Conservation (phyloP, 2,888 invertebrate species). For the Galeruca laticollis region DNA sequence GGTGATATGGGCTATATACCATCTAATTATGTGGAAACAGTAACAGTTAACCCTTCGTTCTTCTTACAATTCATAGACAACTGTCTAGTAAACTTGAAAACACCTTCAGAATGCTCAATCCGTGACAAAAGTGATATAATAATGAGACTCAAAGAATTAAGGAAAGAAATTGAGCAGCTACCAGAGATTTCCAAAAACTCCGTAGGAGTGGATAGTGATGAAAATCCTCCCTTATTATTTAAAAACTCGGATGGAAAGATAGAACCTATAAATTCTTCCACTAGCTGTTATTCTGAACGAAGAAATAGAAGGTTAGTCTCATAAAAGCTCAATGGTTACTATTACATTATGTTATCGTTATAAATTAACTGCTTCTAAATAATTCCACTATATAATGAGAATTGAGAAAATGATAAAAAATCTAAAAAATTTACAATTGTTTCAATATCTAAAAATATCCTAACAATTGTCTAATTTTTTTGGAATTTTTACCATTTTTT, state of each 20-base stretch:
- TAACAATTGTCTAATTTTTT: no score
- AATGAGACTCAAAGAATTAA: slow-evolving; percentile 73
- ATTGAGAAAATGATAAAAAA: no score
- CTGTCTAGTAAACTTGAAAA: slow-evolving; percentile 70
- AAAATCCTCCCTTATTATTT: slow-evolving; percentile 57
- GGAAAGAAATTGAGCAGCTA: slow-evolving; percentile 70
- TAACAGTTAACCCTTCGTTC: slow-evolving; percentile 81
- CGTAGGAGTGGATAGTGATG: slow-evolving; percentile 56
- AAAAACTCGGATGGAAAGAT: slow-evolving; percentile 61
- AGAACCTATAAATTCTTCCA: slow-evolving; percentile 53
- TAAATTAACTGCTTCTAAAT: no score
- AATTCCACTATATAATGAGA: no score
- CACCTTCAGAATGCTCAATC: slow-evolving; percentile 53
- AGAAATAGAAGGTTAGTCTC: slow-evolving; percentile 9
- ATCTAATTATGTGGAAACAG: slow-evolving; percentile 85
- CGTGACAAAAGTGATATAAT: slow-evolving; percentile 75
- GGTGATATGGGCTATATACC: slow-evolving; percentile 89
- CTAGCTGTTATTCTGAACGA: slow-evolving; percentile 50
- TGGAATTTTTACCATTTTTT: no score
- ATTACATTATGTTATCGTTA: not conserved
- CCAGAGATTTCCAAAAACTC: slow-evolving; percentile 58
- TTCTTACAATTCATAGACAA: slow-evolving; percentile 79
- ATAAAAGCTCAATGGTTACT: not conserved
- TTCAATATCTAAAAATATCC: no score
- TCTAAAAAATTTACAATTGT: no score